Evolutionary conservation across 2,888 invertebrate species (phyloP), one percentile per base, ranked within the genome.

Genomic region (Synanthedon andrenaeformis): DNA sequence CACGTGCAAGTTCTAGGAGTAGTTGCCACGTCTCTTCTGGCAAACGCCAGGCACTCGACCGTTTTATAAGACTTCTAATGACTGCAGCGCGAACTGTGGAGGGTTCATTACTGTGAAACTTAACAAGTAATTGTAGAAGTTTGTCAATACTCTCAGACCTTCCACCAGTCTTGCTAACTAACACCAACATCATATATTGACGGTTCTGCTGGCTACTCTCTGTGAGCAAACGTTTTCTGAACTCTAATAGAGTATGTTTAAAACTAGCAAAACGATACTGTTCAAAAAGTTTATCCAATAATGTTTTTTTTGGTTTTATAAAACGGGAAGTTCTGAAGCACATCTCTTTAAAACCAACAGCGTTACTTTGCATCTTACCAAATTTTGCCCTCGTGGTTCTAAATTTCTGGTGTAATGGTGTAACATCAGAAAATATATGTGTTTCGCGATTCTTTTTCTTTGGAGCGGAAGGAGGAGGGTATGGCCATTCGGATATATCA

Each of bases 101-200:
- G 0, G 81, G 72, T 52, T 83, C 83, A 49, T 83, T 82, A 11
- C 52, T 58, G 52, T 78, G 71, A 42, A 61, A 65, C 14, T 63
- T 58, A 8, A 72, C 62, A 1, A 82, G 51, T 13, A 66, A 59
- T 45, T 67, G 62, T 48, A 82, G 55, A 17, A 83, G 56, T 23
- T 66, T 61, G 3, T 68, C 64, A 1, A 81, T 59, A 49, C 68
- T 63, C 2, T 70, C 70, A 5, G 57, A 58, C 23, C 69, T 64
- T 0, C 77, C 75, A 3, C 79, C 82, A 23, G 65, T 77, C 56
- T 83, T 84, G 57, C 82, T 83, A 0, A 83, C 72, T 28, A 84
- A 64, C 3, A 83, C 81, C 2, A 82, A 61, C 54, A 83, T 65
- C 59, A 84, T 81, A 53, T 69, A 74, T 42, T 78, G 69, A 12